Evolutionary conservation across 2,888 invertebrate species (phyloP).

Genomic region (Leucoma salicis): DNA sequence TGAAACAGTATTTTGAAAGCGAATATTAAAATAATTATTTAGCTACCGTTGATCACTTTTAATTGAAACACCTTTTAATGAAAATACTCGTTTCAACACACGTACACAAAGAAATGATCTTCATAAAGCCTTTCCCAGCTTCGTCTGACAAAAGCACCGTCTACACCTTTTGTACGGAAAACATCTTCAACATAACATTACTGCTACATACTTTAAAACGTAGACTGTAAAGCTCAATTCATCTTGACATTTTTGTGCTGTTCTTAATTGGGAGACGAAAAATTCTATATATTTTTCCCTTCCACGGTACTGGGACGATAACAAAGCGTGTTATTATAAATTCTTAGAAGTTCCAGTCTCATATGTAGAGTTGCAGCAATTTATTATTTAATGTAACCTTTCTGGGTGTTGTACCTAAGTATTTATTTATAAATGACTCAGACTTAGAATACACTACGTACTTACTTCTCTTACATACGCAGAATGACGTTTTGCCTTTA

Average conservation of each 20-base stretch:
- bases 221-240: slow-evolving; percentile 27
- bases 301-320: slow-evolving; percentile 22
- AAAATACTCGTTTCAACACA: no score
- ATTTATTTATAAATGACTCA: no score
- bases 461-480: no score
- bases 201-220: slow-evolving; percentile 15
- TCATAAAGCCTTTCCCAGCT: slow-evolving; percentile 51
- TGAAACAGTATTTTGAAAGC: no score
- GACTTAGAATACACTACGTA: no score
- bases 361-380: no score
- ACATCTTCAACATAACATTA: slow-evolving; percentile 1
- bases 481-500: no score
- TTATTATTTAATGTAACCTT: no score
- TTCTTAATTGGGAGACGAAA: slow-evolving; percentile 43
- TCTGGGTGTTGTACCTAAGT: no score
- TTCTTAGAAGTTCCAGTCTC: background rate
- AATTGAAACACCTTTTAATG: no score
- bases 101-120: slow-evolving; percentile 29
- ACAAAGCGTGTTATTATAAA: slow-evolving; percentile 6
- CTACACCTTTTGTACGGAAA: slow-evolving; percentile 28
- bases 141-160: slow-evolving; percentile 34
- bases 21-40: no score
- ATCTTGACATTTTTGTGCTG: slow-evolving; percentile 13
- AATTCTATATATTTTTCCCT: slow-evolving; percentile 46
- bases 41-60: no score